A percentile compares a stretch with the other conserved stretches of the same genome.
Conservation (phyloP, 2,113 vertebrate genomes). For the Climacteris rufus region DNA sequence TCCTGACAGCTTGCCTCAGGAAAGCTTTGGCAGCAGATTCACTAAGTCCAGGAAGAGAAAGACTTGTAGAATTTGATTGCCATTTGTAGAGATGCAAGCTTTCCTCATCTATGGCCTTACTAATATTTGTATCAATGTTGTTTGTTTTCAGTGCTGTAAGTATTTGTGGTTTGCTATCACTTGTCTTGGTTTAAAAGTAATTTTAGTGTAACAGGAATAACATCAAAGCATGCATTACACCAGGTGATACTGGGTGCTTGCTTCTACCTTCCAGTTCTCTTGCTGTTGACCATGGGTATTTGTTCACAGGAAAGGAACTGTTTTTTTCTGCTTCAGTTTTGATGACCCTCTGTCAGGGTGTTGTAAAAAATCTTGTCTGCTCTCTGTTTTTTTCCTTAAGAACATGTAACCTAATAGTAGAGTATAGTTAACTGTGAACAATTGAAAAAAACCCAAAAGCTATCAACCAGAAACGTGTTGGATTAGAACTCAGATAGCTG, state of each 20-base stretch:
- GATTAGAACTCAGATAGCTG: background rate
- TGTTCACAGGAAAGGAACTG: background rate
- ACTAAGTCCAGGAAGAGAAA: background rate
- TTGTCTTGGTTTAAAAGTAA: background rate
- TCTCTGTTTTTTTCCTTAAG: background rate
- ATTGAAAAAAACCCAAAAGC: background rate
- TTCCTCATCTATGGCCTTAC: background rate
- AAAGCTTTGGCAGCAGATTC: background rate
- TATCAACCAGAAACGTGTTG: background rate
- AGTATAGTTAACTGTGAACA: background rate
- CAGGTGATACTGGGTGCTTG: background rate
- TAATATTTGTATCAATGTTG: background rate
- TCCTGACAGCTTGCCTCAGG: background rate
- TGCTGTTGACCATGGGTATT: background rate
- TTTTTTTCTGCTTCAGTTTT: background rate
- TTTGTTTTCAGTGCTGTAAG: background rate
- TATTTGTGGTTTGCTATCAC: background rate
- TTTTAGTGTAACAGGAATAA: background rate
- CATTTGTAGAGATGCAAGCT: background rate
- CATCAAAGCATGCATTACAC: background rate
- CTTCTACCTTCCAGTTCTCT: background rate
- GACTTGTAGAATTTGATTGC: background rate
- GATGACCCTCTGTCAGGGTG: background rate
- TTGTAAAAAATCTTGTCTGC: background rate
- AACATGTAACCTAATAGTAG: background rate